Evolutionary conservation across 2,113 vertebrate species (phyloP).

Genomic region (Microtus montanus): DNA sequence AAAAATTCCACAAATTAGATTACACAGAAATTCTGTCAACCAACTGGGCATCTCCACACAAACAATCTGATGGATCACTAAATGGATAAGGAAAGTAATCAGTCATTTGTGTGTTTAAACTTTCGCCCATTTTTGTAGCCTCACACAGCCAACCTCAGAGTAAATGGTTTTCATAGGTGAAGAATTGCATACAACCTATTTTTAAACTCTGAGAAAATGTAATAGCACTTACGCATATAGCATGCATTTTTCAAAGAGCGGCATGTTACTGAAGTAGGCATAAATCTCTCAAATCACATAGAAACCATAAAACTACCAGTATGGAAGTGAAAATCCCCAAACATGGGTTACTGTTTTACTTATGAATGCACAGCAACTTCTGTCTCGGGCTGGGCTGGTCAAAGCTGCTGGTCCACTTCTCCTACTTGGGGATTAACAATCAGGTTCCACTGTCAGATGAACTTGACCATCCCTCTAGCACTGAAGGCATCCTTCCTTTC

Average conservation of each 20-base stretch:
- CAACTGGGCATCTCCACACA: neutral
- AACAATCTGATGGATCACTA: neutral
- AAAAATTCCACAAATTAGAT: constrained; percentile 15
- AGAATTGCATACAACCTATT: neutral
- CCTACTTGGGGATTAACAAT: neutral
- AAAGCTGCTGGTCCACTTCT: neutral
- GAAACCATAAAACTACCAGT: neutral
- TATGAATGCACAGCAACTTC: neutral
- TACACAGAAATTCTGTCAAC: neutral
- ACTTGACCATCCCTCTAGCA: neutral
- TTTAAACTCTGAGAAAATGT: neutral
- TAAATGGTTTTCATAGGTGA: neutral
- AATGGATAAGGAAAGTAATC: neutral
- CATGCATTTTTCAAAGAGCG: neutral
- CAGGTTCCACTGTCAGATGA: neutral
- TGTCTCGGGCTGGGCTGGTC: neutral
- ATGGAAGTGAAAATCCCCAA: neutral
- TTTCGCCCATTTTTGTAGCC: neutral
- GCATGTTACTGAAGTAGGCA: neutral
- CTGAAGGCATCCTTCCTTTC: neutral
- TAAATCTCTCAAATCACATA: neutral
- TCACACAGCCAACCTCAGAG: neutral
- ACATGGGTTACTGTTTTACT: neutral
- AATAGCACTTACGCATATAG: neutral
- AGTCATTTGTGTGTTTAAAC: neutral